phyloP scores from a whole-genome alignment of 2,888 invertebrate species.

The Schrankia costaestrigalis region DNA sequence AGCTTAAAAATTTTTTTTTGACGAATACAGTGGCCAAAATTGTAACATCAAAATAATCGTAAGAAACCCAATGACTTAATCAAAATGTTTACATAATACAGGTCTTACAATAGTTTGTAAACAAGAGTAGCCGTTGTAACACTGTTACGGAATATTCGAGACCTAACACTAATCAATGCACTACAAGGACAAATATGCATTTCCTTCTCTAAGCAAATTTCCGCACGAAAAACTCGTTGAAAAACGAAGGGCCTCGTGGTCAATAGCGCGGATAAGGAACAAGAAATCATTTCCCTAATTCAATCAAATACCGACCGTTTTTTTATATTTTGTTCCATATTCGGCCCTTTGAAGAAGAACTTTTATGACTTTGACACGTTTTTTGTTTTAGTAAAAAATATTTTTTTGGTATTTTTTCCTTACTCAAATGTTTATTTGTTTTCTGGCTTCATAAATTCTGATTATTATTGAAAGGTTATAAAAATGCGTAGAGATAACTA shows the following conservation, averaged over 20 bases:
- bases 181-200: conserved; percentile 40
- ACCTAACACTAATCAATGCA: conserved; percentile 38
- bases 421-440: no score
- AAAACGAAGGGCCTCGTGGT: conserved; percentile 47
- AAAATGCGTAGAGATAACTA: no score
- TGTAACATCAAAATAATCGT: no score
- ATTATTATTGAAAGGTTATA: no score
- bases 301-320: conserved; percentile 11
- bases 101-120: no score
- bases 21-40: no score
- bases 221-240: conserved; percentile 47
- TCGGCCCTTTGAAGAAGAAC: conserved; percentile 5
- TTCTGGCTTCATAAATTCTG: no score
- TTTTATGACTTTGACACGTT: conserved; percentile 1
- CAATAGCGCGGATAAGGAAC: conserved; percentile 47
- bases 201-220: conserved; percentile 43
- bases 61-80: no score
- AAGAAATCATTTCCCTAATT: conserved; percentile 46
- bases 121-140: no score
- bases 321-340: conserved; percentile 11
- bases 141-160: conserved; percentile 6
- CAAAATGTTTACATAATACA: no score
- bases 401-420: no score
- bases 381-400: conserved; percentile 3
- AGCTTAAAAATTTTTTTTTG: no score